These are phyloP conservation scores for Piprites chloris DNA, from an alignment of 2,113 vertebrate species.

Conservation along the genomic window DNA sequence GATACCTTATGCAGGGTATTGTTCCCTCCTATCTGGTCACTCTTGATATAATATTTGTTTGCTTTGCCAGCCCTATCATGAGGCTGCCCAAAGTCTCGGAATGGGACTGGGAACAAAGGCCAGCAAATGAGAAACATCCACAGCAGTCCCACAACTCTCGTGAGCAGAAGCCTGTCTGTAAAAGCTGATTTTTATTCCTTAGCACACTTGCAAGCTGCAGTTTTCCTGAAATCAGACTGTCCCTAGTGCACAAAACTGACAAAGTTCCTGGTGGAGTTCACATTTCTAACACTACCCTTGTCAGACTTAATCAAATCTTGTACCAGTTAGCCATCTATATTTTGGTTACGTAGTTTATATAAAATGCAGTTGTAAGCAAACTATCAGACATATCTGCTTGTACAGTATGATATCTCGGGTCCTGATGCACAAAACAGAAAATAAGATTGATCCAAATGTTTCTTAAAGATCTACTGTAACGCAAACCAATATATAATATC, in stretches of 20 bases:
- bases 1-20: neutral
- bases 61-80: neutral
- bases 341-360: neutral
- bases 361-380: slow-evolving; percentile 4
- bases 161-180: neutral
- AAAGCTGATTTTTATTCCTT: neutral
- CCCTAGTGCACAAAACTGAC: neutral
- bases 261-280: slow-evolving; percentile 2
- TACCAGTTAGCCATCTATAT: neutral
- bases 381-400: neutral
- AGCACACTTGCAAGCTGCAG: neutral
- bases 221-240: neutral
- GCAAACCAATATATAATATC: neutral
- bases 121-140: neutral
- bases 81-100: neutral
- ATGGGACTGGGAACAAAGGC: neutral
- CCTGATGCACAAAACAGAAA: neutral
- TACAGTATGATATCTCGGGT: neutral
- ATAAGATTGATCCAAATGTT: neutral
- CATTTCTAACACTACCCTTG: neutral
- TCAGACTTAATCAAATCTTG: slow-evolving; percentile 28
- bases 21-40: neutral
- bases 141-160: neutral
- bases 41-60: neutral
- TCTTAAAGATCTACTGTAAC: neutral